These are phyloP conservation scores for Candoia aspera DNA, from an alignment of 2,113 vertebrate species.

Conservation along the genomic window DNA sequence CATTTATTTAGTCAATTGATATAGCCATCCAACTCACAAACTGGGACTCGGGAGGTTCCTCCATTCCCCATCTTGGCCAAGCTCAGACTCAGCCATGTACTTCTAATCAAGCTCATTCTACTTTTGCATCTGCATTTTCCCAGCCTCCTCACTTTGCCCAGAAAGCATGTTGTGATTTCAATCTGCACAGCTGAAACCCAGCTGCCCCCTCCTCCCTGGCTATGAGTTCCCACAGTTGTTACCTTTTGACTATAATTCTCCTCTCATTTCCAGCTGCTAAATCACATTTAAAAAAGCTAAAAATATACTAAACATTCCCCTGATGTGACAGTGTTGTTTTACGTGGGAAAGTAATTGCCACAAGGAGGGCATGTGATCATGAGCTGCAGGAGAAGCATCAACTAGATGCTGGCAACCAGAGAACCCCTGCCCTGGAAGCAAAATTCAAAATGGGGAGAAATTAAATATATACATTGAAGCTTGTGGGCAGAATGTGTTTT, in stretches of 20 bases:
- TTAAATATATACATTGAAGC: background rate
- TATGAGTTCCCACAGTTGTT: conserved; percentile 13
- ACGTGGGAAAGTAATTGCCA: conserved; percentile 29
- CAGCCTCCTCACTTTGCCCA: background rate
- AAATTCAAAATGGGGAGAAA: conserved; percentile 3
- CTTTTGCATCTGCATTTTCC: conserved; percentile 3
- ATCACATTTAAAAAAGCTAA: conserved; percentile 19
- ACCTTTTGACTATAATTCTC: conserved; percentile 27
- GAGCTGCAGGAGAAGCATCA: conserved; percentile 11
- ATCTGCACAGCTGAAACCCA: conserved; percentile 28
- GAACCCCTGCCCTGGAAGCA: background rate
- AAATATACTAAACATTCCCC: conserved; percentile 19
- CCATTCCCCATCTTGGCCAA: background rate
- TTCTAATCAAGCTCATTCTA: background rate
- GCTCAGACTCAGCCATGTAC: background rate
- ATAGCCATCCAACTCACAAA: background rate
- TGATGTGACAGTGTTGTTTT: conserved; percentile 31
- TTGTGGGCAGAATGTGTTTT: background rate
- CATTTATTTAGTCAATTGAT: background rate
- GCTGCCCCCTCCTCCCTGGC: conserved; percentile 15
- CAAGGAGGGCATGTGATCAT: background rate
- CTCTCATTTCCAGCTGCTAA: conserved; percentile 25
- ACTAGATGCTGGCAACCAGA: background rate
- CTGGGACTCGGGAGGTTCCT: background rate
- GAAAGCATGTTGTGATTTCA: conserved; percentile 23